Evolutionary conservation across 2,888 invertebrate species (phyloP).

Genomic region (Drosophila austrosaltans): DNA sequence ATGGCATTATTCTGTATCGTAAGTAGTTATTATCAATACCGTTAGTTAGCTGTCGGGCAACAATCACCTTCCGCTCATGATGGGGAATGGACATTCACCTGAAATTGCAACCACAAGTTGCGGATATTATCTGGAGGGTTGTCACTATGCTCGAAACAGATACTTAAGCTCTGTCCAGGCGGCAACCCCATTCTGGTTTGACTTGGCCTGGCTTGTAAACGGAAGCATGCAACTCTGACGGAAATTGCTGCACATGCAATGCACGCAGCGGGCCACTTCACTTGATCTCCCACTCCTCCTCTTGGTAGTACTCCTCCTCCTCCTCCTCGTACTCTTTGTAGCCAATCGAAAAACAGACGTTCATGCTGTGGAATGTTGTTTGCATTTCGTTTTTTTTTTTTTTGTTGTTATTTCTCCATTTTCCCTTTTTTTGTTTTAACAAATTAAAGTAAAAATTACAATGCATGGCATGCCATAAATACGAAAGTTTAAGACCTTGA

Average conservation of each 20-base stretch:
- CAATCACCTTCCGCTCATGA: not conserved
- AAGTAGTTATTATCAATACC: constrained; percentile 35
- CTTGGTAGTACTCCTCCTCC: not conserved
- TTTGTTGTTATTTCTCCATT: constrained; percentile 16
- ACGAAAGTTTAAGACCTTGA: constrained; percentile 69
- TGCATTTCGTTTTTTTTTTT: not conserved
- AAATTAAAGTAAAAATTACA: constrained; percentile 64
- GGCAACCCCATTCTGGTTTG: constrained; percentile 14
- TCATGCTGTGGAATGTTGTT: constrained; percentile 33
- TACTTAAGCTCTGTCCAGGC: constrained; percentile 66
- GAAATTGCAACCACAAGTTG: constrained; percentile 48
- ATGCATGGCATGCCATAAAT: constrained; percentile 70
- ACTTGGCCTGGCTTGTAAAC: constrained; percentile 41
- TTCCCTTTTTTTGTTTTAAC: constrained; percentile 32
- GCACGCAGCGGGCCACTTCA: constrained; percentile 57
- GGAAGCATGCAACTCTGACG: constrained; percentile 73
- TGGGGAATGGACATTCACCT: constrained; percentile 12
- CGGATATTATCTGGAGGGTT: constrained; percentile 66
- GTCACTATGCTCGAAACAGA: constrained; percentile 59
- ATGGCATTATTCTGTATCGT: not conserved
- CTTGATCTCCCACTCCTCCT: not conserved
- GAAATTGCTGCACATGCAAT: constrained; percentile 71
- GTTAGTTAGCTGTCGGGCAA: constrained; percentile 16
- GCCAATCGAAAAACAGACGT: constrained; percentile 32
- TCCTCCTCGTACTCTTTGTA: not conserved